Evolutionary conservation across 1,140 invertebrate species (phyloP).

Genomic region (Drosophila gunungcola): DNA sequence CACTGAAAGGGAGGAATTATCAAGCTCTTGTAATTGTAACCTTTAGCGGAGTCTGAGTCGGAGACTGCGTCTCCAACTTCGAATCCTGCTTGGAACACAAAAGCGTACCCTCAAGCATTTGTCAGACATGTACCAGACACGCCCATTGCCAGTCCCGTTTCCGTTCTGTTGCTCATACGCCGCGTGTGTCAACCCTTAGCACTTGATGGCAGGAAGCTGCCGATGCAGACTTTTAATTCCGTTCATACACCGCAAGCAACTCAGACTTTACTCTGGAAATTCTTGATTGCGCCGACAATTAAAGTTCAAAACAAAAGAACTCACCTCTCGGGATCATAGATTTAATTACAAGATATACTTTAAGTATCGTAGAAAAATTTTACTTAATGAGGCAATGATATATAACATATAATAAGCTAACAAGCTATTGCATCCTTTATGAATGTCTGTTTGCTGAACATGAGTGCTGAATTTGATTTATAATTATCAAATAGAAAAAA

Average conservation of each 20-base stretch:
- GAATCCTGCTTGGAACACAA: slow-evolving; percentile 38
- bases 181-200: slow-evolving; percentile 38
- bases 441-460: too few species aligned
- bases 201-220: slow-evolving; percentile 55
- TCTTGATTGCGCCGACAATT: too few species aligned
- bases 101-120: slow-evolving; percentile 54
- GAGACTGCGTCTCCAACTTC: slow-evolving; percentile 18
- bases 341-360: too few species aligned
- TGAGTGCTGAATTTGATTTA: too few species aligned
- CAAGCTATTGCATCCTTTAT: too few species aligned
- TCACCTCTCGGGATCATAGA: too few species aligned
- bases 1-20: slow-evolving; percentile 70
- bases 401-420: neutral
- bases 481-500: too few species aligned
- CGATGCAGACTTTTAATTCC: slow-evolving; percentile 55
- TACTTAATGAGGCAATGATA: neutral
- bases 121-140: slow-evolving; percentile 72
- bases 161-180: slow-evolving; percentile 56
- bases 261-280: neutral
- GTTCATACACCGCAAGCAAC: slow-evolving; percentile 11
- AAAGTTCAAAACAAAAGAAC: too few species aligned
- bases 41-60: slow-evolving; percentile 35
- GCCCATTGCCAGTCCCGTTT: slow-evolving; percentile 42
- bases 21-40: slow-evolving; percentile 72
- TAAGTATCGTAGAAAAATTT: too few species aligned